These are phyloP conservation scores for Cataglyphis livida DNA, from an alignment of 2,888 invertebrate genomes.

Conservation along the genomic window DNA sequence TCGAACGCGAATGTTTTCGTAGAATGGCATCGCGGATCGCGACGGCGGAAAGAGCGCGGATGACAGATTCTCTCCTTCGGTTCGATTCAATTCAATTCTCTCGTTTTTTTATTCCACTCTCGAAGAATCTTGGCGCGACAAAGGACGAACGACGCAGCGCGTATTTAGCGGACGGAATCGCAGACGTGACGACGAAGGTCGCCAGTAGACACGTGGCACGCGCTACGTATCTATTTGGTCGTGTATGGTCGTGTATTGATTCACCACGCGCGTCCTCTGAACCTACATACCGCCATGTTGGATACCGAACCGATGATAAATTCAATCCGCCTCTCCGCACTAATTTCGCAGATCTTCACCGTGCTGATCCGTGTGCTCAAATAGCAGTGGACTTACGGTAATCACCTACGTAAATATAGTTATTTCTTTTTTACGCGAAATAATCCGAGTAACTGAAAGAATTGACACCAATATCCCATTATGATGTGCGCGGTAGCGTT, in stretches of 20 bases:
- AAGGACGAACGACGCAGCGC: background rate
- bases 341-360: constrained; percentile 71
- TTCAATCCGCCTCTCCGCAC: constrained; percentile 67
- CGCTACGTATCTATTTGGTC: constrained; percentile 72
- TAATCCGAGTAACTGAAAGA: background rate
- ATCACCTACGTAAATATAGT: background rate
- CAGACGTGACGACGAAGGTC: constrained; percentile 63
- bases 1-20: background rate
- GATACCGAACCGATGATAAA: constrained; percentile 70
- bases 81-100: no score
- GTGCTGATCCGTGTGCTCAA: constrained; percentile 73
- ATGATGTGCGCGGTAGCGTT: background rate
- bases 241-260: constrained; percentile 79
- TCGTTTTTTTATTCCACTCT: no score
- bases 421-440: background rate
- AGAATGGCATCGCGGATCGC: background rate
- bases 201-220: constrained; percentile 78
- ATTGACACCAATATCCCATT: background rate
- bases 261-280: constrained; percentile 65
- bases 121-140: background rate
- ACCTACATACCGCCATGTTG: constrained; percentile 69
- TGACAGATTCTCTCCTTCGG: background rate
- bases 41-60: background rate
- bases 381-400: constrained; percentile 76
- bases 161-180: constrained; percentile 7